A percentile compares a stretch with the other conserved stretches of the same genome.
These are phyloP conservation scores for Dichetophora obliterata DNA, from an alignment of 2,888 invertebrate genomes.

Conservation along the genomic window DNA sequence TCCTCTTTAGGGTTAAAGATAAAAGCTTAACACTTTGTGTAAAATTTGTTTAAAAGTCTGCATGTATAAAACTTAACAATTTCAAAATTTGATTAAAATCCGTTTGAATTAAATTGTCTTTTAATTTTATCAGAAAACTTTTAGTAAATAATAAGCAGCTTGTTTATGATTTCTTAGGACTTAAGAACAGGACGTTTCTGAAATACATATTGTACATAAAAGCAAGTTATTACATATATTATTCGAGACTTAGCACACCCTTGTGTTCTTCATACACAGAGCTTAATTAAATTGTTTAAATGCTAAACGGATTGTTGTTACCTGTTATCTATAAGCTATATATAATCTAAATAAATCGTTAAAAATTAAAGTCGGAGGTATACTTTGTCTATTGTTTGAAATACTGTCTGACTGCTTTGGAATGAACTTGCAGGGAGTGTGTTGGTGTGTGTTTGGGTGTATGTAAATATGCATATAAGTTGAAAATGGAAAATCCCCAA, in stretches of 20 bases:
- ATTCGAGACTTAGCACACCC: background rate
- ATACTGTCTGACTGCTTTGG: slow-evolving; percentile 27
- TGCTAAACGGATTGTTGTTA: background rate
- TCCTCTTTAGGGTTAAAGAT: too few species aligned
- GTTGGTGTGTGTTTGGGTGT: background rate
- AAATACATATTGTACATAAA: background rate
- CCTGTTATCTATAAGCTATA: background rate
- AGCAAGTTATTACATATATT: background rate
- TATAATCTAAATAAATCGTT: background rate
- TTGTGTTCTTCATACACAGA: too few species aligned
- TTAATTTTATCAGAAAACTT: too few species aligned
- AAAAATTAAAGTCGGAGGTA: slow-evolving; percentile 32
- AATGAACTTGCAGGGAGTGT: slow-evolving; percentile 20
- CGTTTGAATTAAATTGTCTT: too few species aligned
- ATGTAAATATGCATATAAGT: background rate
- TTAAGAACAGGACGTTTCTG: background rate
- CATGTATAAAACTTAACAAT: too few species aligned
- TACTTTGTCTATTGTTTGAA: slow-evolving; percentile 23
- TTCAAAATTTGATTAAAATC: too few species aligned
- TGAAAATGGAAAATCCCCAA: too few species aligned
- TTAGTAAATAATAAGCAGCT: background rate
- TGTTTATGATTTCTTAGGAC: background rate
- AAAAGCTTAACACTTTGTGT: too few species aligned
- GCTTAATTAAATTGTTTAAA: background rate
- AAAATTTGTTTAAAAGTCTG: too few species aligned